These are phyloP conservation scores for Falco peregrinus DNA, from an alignment of 2,797 vertebrate genomes.

Conservation along the genomic window DNA sequence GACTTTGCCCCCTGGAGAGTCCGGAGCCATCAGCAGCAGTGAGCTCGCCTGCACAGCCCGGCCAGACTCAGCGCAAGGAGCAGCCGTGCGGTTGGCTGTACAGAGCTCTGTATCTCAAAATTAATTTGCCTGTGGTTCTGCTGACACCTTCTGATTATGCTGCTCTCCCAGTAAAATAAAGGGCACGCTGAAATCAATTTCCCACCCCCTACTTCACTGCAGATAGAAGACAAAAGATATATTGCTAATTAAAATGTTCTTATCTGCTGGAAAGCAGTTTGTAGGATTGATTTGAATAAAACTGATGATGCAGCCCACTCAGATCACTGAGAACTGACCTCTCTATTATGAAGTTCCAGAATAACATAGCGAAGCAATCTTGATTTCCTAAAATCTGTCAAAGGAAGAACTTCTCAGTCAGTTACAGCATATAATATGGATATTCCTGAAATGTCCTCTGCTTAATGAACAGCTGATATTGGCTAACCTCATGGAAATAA, in stretches of 20 bases:
- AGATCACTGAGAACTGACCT: constrained; percentile 51
- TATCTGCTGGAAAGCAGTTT: constrained; percentile 52
- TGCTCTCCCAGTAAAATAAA: constrained; percentile 16
- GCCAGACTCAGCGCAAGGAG: rapidly evolving
- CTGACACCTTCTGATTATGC: constrained; percentile 57
- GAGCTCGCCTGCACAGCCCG: background rate
- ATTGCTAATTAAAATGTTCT: constrained; percentile 61
- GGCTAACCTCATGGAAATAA: constrained; percentile 73
- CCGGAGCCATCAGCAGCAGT: rapidly evolving
- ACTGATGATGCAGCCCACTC: constrained; percentile 51
- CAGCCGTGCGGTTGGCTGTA: background rate
- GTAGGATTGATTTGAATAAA: constrained; percentile 51
- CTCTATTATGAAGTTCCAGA: constrained; percentile 54
- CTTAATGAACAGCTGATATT: constrained; percentile 77
- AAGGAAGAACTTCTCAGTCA: constrained; percentile 56
- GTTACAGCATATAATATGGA: constrained; percentile 46
- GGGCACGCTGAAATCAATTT: background rate
- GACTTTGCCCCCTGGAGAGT: rapidly evolving
- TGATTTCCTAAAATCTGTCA: constrained; percentile 57
- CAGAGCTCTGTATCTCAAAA: background rate
- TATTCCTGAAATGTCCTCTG: constrained; percentile 69
- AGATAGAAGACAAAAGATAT: constrained; percentile 51
- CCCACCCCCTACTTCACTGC: background rate
- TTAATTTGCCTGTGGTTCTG: constrained; percentile 46
- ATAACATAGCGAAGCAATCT: constrained; percentile 53